Percentiles rank a stretch among this genome's conserved stretches.
Conservation (phyloP, 2,113 vertebrate genomes). For the Chionis minor region DNA sequence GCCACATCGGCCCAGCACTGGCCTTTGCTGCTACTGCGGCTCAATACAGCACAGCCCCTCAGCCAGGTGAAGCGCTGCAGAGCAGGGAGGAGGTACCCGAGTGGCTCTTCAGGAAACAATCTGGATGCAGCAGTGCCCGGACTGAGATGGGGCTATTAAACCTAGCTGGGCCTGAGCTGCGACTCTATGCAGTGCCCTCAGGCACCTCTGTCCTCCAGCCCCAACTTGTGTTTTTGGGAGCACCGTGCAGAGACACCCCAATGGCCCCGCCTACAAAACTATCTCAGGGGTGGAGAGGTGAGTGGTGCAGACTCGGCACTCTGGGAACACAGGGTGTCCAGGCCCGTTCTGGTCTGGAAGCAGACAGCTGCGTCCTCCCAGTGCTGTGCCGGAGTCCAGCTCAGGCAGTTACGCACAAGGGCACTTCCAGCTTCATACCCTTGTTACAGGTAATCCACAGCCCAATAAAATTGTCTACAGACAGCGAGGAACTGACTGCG, state of each 20-base stretch:
- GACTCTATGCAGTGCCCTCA: background rate
- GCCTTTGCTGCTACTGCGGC: background rate
- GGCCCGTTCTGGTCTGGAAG: background rate
- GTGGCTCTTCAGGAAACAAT: background rate
- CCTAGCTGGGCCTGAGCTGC: background rate
- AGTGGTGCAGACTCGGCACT: background rate
- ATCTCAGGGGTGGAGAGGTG: background rate
- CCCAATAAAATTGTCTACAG: background rate
- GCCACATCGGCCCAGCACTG: rapidly evolving
- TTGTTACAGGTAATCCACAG: background rate
- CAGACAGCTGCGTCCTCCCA: background rate
- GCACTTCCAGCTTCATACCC: background rate
- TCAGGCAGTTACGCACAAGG: background rate
- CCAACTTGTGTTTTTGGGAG: background rate
- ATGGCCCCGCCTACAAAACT: background rate
- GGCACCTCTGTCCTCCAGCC: background rate
- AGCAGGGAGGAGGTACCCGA: background rate
- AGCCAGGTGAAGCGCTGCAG: background rate
- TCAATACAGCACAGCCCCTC: background rate
- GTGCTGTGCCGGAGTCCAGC: background rate
- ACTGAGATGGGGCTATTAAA: background rate
- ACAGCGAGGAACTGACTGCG: background rate
- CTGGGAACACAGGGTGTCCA: background rate
- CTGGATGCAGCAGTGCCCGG: rapidly evolving
- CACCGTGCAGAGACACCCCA: background rate